phyloP scores from a whole-genome alignment of 2,888 invertebrate genomes.

The Chalcis sispes region DNA sequence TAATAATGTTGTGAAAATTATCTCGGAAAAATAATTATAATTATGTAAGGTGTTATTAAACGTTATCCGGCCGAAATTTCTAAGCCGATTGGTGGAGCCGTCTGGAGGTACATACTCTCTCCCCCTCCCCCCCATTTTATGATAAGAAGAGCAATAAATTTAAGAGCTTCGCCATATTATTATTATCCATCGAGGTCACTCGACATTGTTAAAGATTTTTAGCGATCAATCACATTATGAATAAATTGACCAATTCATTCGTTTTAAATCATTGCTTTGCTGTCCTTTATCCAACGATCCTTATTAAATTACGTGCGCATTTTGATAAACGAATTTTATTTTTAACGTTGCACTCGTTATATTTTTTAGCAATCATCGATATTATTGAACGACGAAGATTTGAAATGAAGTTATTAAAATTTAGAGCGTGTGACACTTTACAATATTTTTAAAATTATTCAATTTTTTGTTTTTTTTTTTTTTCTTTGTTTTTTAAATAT shows the following conservation, averaged over 20 bases:
- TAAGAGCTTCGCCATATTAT: conserved; percentile 65
- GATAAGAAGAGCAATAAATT: conserved; percentile 65
- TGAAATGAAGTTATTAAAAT: too few species aligned
- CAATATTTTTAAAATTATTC: too few species aligned
- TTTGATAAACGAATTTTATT: too few species aligned
- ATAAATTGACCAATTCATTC: conserved; percentile 61
- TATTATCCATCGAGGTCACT: conserved; percentile 57
- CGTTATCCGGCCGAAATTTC: conserved; percentile 38
- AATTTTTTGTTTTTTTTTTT: neutral
- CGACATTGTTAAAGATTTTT: conserved; percentile 60
- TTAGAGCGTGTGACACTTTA: too few species aligned
- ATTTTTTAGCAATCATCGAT: too few species aligned
- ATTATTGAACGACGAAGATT: too few species aligned
- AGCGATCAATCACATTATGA: conserved; percentile 58
- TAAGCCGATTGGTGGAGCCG: conserved; percentile 55
- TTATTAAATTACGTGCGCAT: too few species aligned
- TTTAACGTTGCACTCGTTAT: too few species aligned
- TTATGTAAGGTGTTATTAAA: conserved; percentile 31
- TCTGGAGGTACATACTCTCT: conserved; percentile 40
- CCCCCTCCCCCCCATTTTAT: conserved; percentile 49
- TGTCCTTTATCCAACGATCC: neutral
- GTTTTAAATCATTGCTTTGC: conserved; percentile 51
- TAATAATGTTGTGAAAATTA: neutral
- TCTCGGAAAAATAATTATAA: conserved; percentile 8
- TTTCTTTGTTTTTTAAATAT: neutral